Percentiles rank a stretch among this genome's conserved stretches.
These are phyloP conservation scores for Sarcophaga subvicina DNA, from an alignment of 2,888 invertebrate species.

Conservation along the genomic window DNA sequence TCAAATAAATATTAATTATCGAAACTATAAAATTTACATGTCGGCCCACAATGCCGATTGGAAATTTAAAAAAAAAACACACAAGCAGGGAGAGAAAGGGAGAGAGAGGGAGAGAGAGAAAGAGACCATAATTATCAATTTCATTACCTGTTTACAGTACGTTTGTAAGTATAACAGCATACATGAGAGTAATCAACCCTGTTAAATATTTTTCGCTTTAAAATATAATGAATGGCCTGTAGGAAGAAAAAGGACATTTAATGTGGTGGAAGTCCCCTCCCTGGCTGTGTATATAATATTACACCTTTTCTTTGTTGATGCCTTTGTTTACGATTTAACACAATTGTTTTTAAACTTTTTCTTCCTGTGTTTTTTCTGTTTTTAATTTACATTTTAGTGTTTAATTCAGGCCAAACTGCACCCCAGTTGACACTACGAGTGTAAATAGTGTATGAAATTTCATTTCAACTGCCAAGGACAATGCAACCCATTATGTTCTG, in stretches of 20 bases:
- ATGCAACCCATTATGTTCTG: slow-evolving; percentile 25
- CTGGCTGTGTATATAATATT: slow-evolving; percentile 42
- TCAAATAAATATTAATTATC: slow-evolving; percentile 64
- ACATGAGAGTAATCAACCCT: slow-evolving; percentile 35
- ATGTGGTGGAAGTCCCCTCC: slow-evolving; percentile 25
- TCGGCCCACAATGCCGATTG: neutral
- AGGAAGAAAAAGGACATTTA: slow-evolving; percentile 22
- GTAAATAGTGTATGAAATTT: slow-evolving; percentile 27
- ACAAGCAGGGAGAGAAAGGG: neutral
- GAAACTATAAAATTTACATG: slow-evolving; percentile 47
- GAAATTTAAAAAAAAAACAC: neutral
- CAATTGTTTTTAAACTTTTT: slow-evolving; percentile 66
- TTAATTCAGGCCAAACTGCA: slow-evolving; percentile 56
- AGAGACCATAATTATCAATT: slow-evolving; percentile 56
- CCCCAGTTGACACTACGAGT: slow-evolving; percentile 55
- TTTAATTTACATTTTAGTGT: slow-evolving; percentile 48
- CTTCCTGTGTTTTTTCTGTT: slow-evolving; percentile 8
- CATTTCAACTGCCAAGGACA: slow-evolving; percentile 29
- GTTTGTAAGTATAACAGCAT: neutral
- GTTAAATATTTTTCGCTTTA: slow-evolving; percentile 8
- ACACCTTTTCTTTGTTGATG: slow-evolving; percentile 16
- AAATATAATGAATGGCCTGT: too few species aligned
- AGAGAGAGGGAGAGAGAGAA: neutral
- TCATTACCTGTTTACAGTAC: slow-evolving; percentile 53
- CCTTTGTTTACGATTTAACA: slow-evolving; percentile 66